Evolutionary conservation across 2,888 invertebrate genomes (phyloP), one percentile per base, ranked within the genome.

Genomic region (Sisyra terminalis): DNA sequence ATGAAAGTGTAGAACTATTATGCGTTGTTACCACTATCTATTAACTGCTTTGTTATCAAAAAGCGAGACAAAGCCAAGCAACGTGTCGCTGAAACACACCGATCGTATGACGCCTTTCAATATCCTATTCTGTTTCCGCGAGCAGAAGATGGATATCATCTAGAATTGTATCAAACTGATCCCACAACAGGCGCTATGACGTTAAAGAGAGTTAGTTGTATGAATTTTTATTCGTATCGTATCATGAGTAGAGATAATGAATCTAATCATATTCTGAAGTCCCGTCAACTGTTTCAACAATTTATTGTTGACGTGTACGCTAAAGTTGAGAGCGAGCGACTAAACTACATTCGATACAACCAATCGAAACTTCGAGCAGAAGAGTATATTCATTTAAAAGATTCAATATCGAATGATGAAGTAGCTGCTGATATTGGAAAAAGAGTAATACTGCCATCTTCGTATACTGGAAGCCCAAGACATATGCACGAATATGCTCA

Each of bases 51-150:
- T n/a, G n/a, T n/a, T n/a, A n/a, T n/a, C n/a, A n/a, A n/a, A n/a
- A n/a, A n/a, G n/a, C 48, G 45, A 48, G 47, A 47, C 39, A 47
- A 49, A 18, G 43, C 36, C n/a, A 36, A 60, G n/a, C 36, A 46
- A n/a, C 43, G 52, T 4, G 52, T 60, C 4, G 36, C 48, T 1
- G 56, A 60, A 24, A 54, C 53, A 14, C 55, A 57, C 32, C 48
- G 48, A 30, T 43, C n/a, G n/a, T n/a, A n/a, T n/a, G 59, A 62
- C 44, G 52, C 60, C 2, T 46, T 62, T 14, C 50, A 55, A 39
- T 62, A 63, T 43, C 59, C 58, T 1, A 1, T 63, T 1, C 53
- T 59, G 17, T 61, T 57, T 45, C 48, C 53, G 14, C 49, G 48
- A 38, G 52, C 53, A 4, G 46, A 56, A 42, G 50, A 51, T 36